Evolutionary conservation across 2,888 invertebrate species (phyloP), one percentile per base, ranked within the genome.

Genomic region (Pseudanteris insignis): DNA sequence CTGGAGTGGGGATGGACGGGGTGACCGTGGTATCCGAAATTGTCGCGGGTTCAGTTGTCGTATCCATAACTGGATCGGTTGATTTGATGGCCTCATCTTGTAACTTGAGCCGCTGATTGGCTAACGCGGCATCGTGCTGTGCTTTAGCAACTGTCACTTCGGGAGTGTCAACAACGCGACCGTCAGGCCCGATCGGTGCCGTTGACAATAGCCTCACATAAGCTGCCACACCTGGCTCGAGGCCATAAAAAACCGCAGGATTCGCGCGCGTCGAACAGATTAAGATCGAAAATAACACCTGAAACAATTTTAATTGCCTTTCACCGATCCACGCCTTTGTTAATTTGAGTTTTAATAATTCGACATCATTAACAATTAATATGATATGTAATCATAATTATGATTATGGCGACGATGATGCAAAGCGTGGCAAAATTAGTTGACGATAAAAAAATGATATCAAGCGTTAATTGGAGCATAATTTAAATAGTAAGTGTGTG

Each of bases 131-230:
- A 0, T 74, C 73, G 60, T 80, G 79, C n/a, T 75, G 77, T n/a
- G 70, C 75, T 38, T 76, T 78, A 13, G 77, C 75, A 2, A 67
- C 55, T 2, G 71, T 63, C 2, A 79, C 78, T 61, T 78, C 78
- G 15, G 77, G 75, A n/a, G 78, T 78, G 55, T 79, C 78, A 10
- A 78, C 67, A 2, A 79, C 78, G 2, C 75, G 73, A 1, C 78
- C 79, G 33, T 79, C 78, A 1, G 68, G 66, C 1, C 75, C 78
- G 9, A 78, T 64, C 3, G 79, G 78, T 0, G 79, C 73, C 44
- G 54, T 50, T 14, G 62, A 11, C 10, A 36, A 10, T 3, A 26
- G 25, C 10, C 21, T 36, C 8, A 37, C 48, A 40, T 48, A 48
- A 2, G 47, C 43, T 8, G 38, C 10, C 29, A 24, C 38, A n/a